Evolutionary conservation across 35 echinoderm and acorn worm genomes (phyloP).

Genomic region (Apostichopus parvimensis): DNA sequence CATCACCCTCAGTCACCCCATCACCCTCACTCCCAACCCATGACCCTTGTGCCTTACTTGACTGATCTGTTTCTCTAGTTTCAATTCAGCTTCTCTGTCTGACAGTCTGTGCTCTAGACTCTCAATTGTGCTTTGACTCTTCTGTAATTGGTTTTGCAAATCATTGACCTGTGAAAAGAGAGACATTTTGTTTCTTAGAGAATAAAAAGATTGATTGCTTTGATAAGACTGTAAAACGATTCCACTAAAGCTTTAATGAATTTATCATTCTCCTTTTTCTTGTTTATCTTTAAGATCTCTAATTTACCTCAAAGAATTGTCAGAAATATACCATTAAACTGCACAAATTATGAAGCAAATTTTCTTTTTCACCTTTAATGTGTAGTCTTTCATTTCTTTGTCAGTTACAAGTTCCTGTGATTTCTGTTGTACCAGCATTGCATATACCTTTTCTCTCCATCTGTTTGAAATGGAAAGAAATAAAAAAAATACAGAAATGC

Average conservation of each 20-base stretch:
- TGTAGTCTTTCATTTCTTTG: constrained; percentile 15
- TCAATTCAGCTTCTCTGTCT: constrained; percentile 40
- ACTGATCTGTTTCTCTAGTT: constrained; percentile 29
- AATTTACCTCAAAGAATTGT: too few relatives aligned
- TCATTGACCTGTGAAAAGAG: neutral
- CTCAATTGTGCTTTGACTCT: neutral
- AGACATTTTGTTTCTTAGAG: too few relatives aligned
- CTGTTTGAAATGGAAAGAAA: constrained; percentile 9
- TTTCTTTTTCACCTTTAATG: constrained; percentile 20
- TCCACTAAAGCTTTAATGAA: too few relatives aligned
- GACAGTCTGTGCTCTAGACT: constrained; percentile 40
- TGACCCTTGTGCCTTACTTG: neutral
- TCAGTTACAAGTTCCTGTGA: constrained; percentile 50
- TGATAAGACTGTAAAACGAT: too few relatives aligned
- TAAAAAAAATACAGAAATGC: neutral
- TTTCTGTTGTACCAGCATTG: constrained; percentile 58
- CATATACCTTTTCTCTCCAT: constrained; percentile 61
- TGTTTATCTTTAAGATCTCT: neutral
- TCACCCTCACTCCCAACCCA: too few relatives aligned
- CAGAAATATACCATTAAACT: too few relatives aligned
- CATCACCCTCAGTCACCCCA: too few relatives aligned
- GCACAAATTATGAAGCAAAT: neutral
- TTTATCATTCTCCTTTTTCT: too few relatives aligned
- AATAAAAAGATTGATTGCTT: too few relatives aligned
- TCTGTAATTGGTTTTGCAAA: constrained; percentile 12